Base-by-base conservation (phyloP, 1,140 invertebrate genomes). In the Chironomus striatipennis region DNA sequence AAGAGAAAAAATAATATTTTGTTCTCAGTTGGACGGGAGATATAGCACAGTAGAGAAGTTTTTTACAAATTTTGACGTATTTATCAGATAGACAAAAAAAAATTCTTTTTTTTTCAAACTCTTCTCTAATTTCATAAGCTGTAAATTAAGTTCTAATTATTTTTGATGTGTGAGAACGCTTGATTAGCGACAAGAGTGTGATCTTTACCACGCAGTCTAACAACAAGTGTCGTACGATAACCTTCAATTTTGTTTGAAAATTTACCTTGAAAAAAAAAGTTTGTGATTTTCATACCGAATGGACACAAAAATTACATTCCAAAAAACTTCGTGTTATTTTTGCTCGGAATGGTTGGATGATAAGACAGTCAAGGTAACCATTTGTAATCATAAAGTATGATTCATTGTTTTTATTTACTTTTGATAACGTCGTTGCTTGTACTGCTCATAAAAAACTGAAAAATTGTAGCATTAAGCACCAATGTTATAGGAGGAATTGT, bases 341-440 rank as follows among this genome's bases (percentile, higher is more conserved):
- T 89, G 88, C 79, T 87, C 86, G 74, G 86, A 88, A 34, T 79
- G 84, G 76, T 84, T 89, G 73, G 86, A 88, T 47, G 83, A 86
- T 73, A 85, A 84, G 64, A 84, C 84, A 17, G 79, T 87, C 72
- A 85, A 86, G 83, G 86, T 87, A 75, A 76, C 74, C 73, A 67
- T 0, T 0, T 7, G 17, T 42, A 74, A 34, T 42, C 9, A 15
- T 9, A 42, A 18, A 47, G 12, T 73, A 67, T 73, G n/a, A 24
- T 7, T 73, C 43, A 65, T 76, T 42, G 24, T 34, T 15, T 73
- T 75, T 76, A 34, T 34, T 64, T 42, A 74, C 15, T 18, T 1
- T 75, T 24, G 17, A 75, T 64, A 74, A 74, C 67, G 34, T 75
- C 57, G n/a, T 43, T 34, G 43, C 17, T 57, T 20, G 10, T 67